A percentile compares a stretch with the other conserved stretches of the same genome.
Conservation (phyloP, 2,888 invertebrate species). For the Choreutis nemorana region DNA sequence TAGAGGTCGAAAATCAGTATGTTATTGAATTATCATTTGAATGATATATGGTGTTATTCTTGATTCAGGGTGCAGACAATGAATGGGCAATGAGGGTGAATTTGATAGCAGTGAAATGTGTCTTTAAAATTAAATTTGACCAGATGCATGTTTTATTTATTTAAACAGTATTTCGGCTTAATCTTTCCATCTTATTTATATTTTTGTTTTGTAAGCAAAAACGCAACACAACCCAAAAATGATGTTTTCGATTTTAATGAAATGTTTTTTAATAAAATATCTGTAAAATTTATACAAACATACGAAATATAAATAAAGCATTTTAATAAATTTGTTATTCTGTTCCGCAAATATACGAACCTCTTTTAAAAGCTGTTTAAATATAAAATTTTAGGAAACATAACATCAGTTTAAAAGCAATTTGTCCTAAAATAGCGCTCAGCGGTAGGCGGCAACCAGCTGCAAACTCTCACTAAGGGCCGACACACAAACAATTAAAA, state of each 20-base stretch:
- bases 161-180: no score
- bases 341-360: constrained; percentile 4
- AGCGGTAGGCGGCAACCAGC: constrained; percentile 52
- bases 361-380: constrained; percentile 10
- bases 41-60: constrained; percentile 49
- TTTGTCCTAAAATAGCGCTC: constrained; percentile 58
- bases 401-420: constrained; percentile 46
- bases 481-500: constrained; percentile 58
- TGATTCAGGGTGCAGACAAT: constrained; percentile 43
- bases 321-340: background rate
- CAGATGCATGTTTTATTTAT: background rate
- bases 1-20: constrained; percentile 42
- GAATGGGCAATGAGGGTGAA: constrained; percentile 40
- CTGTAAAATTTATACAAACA: no score
- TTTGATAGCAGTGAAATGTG: constrained; percentile 23
- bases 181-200: no score
- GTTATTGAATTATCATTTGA: constrained; percentile 63
- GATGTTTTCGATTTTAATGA: no score
- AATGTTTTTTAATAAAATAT: no score
- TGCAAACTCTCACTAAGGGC: constrained; percentile 49
- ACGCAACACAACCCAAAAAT: no score
- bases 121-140: no score
- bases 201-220: no score
- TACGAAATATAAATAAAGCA: no score
- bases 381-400: constrained; percentile 28